phyloP scores from a whole-genome alignment of 2,797 vertebrate species.

The Naso thynnoides region DNA sequence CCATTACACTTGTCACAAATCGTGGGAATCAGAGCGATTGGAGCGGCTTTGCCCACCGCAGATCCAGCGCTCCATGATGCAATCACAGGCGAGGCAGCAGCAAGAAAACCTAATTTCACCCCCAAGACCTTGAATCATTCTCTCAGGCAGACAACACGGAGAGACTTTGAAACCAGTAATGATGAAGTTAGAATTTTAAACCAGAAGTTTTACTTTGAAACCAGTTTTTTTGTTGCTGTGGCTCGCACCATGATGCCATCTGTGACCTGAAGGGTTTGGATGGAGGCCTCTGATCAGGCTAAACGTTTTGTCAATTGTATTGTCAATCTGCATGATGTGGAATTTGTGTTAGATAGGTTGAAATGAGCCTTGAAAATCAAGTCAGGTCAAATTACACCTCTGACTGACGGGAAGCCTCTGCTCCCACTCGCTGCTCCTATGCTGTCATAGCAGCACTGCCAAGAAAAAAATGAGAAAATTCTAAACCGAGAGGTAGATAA shows the following conservation, averaged over 20 bases:
- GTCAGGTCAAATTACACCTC: conserved; percentile 4
- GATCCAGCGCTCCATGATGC: conserved; percentile 55
- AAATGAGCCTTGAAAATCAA: conserved; percentile 19
- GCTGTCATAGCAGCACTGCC: not conserved
- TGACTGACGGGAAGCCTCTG: not conserved
- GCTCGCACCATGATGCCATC: not conserved
- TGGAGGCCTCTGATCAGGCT: not conserved
- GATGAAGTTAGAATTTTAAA: conserved; percentile 21
- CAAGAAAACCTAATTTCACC: conserved; percentile 48
- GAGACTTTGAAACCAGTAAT: conserved; percentile 29
- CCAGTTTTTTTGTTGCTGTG: not conserved
- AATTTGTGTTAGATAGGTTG: not conserved
- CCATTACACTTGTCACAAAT: conserved; percentile 29
- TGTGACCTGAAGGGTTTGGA: not conserved
- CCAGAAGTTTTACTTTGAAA: not conserved
- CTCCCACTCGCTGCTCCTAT: not conserved
- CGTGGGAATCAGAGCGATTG: conserved; percentile 35
- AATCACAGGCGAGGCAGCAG: conserved; percentile 43
- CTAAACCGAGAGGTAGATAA: not conserved
- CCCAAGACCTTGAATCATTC: conserved; percentile 28
- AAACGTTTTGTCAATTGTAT: not conserved
- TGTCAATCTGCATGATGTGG: not conserved
- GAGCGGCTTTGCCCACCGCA: conserved; percentile 12
- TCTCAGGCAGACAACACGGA: not conserved
- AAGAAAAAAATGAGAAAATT: not conserved